Evolutionary conservation across 2,797 vertebrate genomes (phyloP).

Genomic region (Sebastiscus tertius): DNA sequence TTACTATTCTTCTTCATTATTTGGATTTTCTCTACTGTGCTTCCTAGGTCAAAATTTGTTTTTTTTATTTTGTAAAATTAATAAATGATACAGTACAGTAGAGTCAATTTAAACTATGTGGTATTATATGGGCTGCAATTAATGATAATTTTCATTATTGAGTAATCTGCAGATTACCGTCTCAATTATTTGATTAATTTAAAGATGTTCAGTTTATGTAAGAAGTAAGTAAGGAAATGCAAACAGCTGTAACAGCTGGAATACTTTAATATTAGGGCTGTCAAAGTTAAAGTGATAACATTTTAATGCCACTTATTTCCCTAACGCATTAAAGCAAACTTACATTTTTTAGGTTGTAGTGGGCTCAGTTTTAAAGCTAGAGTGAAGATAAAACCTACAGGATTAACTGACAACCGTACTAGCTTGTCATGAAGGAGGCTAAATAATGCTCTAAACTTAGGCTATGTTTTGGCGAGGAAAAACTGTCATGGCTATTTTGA

Average conservation of each 20-base stretch:
- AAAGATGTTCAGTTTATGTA: background rate
- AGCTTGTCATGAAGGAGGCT: too few relatives aligned
- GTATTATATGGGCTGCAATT: background rate
- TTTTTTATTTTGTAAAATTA: background rate
- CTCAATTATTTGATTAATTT: background rate
- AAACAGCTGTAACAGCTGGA: background rate
- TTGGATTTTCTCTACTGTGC: background rate
- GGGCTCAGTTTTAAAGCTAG: too few relatives aligned
- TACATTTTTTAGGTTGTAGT: too few relatives aligned
- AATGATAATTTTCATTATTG: background rate
- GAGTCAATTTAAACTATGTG: background rate
- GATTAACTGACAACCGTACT: too few relatives aligned
- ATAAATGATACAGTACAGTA: background rate
- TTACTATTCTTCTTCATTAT: background rate
- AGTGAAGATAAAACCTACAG: too few relatives aligned
- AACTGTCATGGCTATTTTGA: accelerated
- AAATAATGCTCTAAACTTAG: accelerated
- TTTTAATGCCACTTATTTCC: too few relatives aligned
- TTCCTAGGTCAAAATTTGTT: background rate
- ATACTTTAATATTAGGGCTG: too few relatives aligned
- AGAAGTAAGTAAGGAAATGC: background rate
- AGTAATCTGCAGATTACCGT: background rate
- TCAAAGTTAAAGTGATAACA: too few relatives aligned
- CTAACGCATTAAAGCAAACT: too few relatives aligned
- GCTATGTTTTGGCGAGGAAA: too few relatives aligned